These are phyloP conservation scores for Scartelaos histophorus DNA, from an alignment of 2,113 vertebrate species.

Conservation along the genomic window DNA sequence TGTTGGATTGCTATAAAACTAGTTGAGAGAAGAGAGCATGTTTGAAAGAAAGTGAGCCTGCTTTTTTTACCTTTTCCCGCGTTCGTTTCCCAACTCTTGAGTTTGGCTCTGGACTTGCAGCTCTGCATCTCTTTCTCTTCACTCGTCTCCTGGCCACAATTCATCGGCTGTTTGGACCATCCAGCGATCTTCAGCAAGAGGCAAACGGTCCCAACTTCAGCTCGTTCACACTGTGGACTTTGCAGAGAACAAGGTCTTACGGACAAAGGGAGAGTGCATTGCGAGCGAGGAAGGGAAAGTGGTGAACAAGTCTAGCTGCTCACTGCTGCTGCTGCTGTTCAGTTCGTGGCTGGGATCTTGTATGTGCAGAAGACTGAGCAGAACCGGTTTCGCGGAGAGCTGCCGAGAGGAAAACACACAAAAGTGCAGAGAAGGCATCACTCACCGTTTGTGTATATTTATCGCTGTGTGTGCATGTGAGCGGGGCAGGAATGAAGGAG, in stretches of 20 bases:
- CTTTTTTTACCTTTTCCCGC: conserved; percentile 63
- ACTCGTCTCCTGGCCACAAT: conserved; percentile 49
- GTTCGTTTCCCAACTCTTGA: conserved; percentile 51
- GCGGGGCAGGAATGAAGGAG: conserved; percentile 58
- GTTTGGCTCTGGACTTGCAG: conserved; percentile 58
- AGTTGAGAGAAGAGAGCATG: background rate
- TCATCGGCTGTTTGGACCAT: conserved; percentile 44
- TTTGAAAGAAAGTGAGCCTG: background rate
- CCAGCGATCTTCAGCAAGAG: conserved; percentile 38
- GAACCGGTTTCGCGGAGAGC: conserved; percentile 54
- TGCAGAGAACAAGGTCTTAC: conserved; percentile 50
- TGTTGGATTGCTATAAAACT: background rate
- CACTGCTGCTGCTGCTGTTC: conserved; percentile 30
- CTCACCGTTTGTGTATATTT: conserved; percentile 51
- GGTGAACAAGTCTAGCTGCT: conserved; percentile 44
- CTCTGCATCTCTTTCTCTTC: conserved; percentile 64
- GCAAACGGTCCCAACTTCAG: conserved; percentile 53
- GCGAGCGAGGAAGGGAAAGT: conserved; percentile 40
- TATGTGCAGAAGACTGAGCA: conserved; percentile 50
- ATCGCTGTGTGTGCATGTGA: conserved; percentile 28
- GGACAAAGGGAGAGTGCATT: conserved; percentile 56
- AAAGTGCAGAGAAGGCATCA: conserved; percentile 67
- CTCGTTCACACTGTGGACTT: conserved; percentile 48
- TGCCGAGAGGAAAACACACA: conserved; percentile 50
- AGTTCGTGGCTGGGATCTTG: conserved; percentile 33